Base-by-base conservation (phyloP, 2,888 invertebrate species). In the Muschampia plurimacula region DNA sequence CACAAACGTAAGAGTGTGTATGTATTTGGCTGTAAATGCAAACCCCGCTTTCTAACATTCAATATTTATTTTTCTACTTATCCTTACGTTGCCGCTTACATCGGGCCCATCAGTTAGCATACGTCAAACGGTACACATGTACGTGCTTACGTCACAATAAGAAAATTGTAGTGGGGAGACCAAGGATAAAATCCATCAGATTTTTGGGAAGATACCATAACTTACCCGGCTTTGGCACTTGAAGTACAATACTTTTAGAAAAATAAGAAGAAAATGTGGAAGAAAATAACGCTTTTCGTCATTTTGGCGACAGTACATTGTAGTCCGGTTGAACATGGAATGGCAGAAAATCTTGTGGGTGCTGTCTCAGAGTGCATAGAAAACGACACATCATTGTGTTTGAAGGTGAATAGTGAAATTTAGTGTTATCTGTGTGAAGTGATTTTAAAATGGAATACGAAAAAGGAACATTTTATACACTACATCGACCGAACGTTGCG, bases 31-130 rank as follows among this genome's bases (percentile, higher is more conserved):
- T 85, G 87, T 88, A 87, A 89, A 90, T 88, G 88, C 88, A 89
- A 91, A 92, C 90, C 86, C 85, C 91, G 89, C 94, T 94, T 94
- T 94, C 94, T 93, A 92, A 87, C 88, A 90, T 85, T 84, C 86
- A 93, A 94, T 93, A 94, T 94, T 94, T 93, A 87, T 91, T 92
- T 89, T 91, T 92, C 91, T 91, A 93, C 90, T 94, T 93, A 93
- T 90, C 92, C 92, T 90, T 85, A 87, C 86, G 85, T 84, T 57
- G 78, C 77, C 77, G 84, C 86, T 85, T 80, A 80, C 78, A 49
- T 49, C 28, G 57, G 83, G 77, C 69, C 84, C 86, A 86, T 88
- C 90, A 89, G 88, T 92, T 92, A 92, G 88, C 87, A 82, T 76
- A 76, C 82, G 83, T 85, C 91, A 89, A 87, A 88, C 86, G 83